A percentile compares a stretch with the other conserved stretches of the same genome.
Conservation (phyloP, 2,888 invertebrate genomes). For the Syrista parreyssii region DNA sequence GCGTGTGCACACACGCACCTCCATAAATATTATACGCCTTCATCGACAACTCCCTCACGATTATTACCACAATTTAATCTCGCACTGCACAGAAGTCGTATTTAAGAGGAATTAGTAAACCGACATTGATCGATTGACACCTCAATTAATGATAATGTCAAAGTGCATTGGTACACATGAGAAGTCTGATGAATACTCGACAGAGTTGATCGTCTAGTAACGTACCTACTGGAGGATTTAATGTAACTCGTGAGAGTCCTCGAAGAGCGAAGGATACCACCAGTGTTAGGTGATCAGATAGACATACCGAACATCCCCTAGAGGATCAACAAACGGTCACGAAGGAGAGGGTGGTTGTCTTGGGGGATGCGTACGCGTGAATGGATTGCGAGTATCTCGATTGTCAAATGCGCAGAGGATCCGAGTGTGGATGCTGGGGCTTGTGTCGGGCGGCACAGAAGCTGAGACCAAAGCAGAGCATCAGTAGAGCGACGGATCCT, state of each 20-base stretch:
- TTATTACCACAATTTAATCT: not conserved
- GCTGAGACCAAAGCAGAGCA: constrained; percentile 70
- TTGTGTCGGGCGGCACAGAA: constrained; percentile 71
- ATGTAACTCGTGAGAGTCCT: not conserved
- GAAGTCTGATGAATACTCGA: not conserved
- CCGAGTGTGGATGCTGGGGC: constrained; percentile 57
- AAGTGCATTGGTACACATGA: not conserved
- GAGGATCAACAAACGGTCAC: constrained; percentile 58
- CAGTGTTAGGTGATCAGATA: not conserved
- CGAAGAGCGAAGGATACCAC: not conserved
- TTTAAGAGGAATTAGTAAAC: too few species aligned
- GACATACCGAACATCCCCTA: not conserved
- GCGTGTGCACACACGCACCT: not conserved
- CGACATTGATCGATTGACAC: not conserved
- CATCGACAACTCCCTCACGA: not conserved
- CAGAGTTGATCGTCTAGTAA: not conserved
- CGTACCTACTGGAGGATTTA: not conserved
- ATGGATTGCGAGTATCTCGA: constrained; percentile 58
- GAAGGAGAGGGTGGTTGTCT: constrained; percentile 55
- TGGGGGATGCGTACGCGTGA: constrained; percentile 55
- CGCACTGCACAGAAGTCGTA: too few species aligned
- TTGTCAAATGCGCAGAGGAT: constrained; percentile 61
- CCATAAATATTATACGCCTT: not conserved
- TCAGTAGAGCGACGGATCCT: constrained; percentile 67
- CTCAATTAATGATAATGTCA: not conserved